These are phyloP conservation scores for Drosophila melanosoma DNA, from an alignment of 2,888 invertebrate genomes.

Conservation along the genomic window DNA sequence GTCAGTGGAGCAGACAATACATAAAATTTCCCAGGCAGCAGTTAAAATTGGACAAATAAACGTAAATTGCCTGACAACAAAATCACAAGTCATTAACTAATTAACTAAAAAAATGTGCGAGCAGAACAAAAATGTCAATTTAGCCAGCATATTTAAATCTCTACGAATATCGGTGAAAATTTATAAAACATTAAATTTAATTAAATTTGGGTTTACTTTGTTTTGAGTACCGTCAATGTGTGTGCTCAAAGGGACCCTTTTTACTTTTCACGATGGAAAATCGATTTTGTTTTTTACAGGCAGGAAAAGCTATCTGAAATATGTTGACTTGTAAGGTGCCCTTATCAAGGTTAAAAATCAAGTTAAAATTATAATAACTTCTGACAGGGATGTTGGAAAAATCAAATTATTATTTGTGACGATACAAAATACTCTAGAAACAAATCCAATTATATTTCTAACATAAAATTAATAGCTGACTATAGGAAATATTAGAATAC, in stretches of 20 bases:
- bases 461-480: not conserved
- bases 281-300: not conserved
- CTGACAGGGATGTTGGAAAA: not conserved
- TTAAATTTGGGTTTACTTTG: not conserved
- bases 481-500: not conserved
- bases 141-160: not conserved
- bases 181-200: not conserved
- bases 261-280: not conserved
- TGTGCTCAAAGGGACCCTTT: not conserved
- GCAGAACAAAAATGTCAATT: not conserved
- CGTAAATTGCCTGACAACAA: slow-evolving; percentile 4
- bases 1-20: slow-evolving; percentile 2
- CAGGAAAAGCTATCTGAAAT: not conserved
- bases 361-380: not conserved
- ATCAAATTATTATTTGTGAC: not conserved
- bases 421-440: too few species aligned
- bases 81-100: slow-evolving; percentile 5
- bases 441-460: not conserved
- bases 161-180: not conserved
- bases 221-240: not conserved
- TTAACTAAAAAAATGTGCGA: not conserved
- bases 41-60: slow-evolving; percentile 38
- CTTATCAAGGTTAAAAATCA: not conserved
- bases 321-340: not conserved
- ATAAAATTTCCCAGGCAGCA: slow-evolving; percentile 65